These are phyloP conservation scores for Mastigias papua DNA, from an alignment of 30 jellyfish, hydroid and myxozoan genomes.

Conservation along the genomic window DNA sequence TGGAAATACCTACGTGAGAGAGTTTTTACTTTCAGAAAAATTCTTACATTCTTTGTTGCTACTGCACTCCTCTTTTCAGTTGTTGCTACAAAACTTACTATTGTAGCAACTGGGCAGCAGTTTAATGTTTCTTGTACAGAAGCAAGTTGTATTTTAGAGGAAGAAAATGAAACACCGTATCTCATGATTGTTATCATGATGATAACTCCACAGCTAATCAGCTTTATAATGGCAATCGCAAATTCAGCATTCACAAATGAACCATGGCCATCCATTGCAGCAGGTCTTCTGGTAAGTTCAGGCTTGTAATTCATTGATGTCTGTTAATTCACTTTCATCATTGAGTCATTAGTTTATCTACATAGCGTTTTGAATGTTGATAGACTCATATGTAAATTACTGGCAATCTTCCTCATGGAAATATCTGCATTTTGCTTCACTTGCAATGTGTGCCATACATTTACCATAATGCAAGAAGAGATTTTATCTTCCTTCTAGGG, in stretches of 20 bases:
- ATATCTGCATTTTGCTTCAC: too few species aligned
- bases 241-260: constrained; percentile 72
- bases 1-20: too few species aligned
- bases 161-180: constrained; percentile 48
- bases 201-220: constrained; percentile 76
- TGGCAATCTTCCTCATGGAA: too few species aligned
- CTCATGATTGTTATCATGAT: constrained; percentile 70
- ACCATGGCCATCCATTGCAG: constrained; percentile 76
- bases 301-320: neutral
- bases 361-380: too few species aligned
- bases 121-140: constrained; percentile 3
- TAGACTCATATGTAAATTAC: too few species aligned
- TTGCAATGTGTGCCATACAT: too few species aligned
- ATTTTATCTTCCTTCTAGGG: constrained; percentile 79
- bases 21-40: constrained; percentile 57
- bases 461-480: too few species aligned
- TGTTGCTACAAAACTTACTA: constrained; percentile 77
- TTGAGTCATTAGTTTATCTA: too few species aligned
- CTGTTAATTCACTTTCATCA: neutral
- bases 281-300: constrained; percentile 63
- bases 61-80: constrained; percentile 35
- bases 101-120: constrained; percentile 68
- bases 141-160: neutral
- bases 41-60: constrained; percentile 62
- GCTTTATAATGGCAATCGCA: constrained; percentile 47